These are phyloP conservation scores for Rhincodon typus DNA, from an alignment of 2,797 vertebrate species.

Conservation along the genomic window DNA sequence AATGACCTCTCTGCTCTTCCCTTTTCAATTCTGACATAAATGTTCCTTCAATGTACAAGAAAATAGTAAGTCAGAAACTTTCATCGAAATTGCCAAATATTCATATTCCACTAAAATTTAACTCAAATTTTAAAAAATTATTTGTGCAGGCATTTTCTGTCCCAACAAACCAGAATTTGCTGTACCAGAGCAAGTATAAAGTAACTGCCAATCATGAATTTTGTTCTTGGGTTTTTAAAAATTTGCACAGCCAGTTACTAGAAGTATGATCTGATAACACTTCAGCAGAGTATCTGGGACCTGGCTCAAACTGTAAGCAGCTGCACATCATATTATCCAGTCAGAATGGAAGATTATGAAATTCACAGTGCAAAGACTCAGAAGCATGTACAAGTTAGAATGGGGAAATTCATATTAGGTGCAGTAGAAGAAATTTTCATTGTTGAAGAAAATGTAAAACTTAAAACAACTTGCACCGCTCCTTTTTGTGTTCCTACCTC, in stretches of 20 bases:
- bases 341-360: neutral
- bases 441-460: too few species aligned
- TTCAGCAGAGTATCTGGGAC: neutral
- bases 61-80: neutral
- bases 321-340: neutral
- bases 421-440: neutral
- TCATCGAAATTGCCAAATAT: neutral
- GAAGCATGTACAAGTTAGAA: neutral
- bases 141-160: neutral
- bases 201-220: neutral
- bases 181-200: neutral
- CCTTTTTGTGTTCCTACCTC: too few species aligned
- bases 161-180: neutral
- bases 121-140: neutral
- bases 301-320: neutral
- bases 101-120: neutral
- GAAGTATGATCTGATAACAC: neutral
- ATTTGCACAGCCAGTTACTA: neutral
- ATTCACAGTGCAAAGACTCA: neutral
- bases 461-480: too few species aligned
- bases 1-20: neutral
- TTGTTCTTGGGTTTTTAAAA: neutral
- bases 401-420: neutral
- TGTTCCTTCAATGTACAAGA: neutral
- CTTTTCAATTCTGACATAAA: neutral